These are phyloP conservation scores for Mesorhabditis belari DNA, from an alignment of 2,888 invertebrate species.

Conservation along the genomic window DNA sequence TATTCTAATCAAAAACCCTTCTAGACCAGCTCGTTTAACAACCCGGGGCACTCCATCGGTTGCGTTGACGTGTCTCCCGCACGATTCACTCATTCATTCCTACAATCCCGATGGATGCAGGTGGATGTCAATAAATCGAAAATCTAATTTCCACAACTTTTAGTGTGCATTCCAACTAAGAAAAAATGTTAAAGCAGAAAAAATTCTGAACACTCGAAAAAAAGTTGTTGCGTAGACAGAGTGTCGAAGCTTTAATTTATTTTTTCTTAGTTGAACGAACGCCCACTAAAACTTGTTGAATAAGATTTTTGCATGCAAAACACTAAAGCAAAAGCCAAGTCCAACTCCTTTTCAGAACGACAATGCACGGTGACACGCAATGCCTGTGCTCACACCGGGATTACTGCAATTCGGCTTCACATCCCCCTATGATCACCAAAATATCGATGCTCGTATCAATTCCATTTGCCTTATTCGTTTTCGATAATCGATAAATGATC, in stretches of 20 bases:
- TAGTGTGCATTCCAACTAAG: no score
- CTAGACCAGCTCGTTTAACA: constrained; percentile 14
- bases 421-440: no score
- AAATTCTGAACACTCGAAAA: background rate
- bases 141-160: no score
- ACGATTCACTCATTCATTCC: constrained; percentile 25
- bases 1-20: constrained; percentile 2
- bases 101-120: constrained; percentile 22
- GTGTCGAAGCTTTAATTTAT: background rate
- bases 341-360: background rate
- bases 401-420: constrained; percentile 27
- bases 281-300: no score
- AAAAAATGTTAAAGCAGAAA: no score
- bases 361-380: constrained; percentile 9
- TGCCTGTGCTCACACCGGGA: constrained; percentile 26
- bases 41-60: constrained; percentile 11
- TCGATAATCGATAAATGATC: no score
- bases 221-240: background rate
- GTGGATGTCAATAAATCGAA: no score
- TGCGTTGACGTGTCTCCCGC: constrained; percentile 27
- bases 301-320: no score
- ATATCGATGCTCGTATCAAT: no score
- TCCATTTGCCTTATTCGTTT: no score
- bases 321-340: no score
- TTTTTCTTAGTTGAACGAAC: no score